These are phyloP conservation scores for Eupsilia transversa DNA, from an alignment of 2,888 invertebrate species.

Conservation along the genomic window DNA sequence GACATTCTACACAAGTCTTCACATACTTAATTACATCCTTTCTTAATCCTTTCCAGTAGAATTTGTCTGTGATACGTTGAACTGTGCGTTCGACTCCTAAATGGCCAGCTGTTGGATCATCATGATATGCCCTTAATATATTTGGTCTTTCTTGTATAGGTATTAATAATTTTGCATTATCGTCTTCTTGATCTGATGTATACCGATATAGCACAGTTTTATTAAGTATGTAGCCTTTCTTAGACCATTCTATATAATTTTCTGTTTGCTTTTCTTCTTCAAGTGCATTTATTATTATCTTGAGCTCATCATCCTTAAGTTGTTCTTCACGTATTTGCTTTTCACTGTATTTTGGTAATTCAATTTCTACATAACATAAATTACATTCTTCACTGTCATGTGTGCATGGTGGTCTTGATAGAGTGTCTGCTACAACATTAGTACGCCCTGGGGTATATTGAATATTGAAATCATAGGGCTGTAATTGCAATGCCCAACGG, in stretches of 20 bases:
- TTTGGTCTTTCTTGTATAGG: conserved; percentile 1
- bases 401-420: not conserved
- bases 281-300: not conserved
- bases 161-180: conserved; percentile 7
- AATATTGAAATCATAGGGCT: conserved; percentile 1
- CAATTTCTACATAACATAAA: not conserved
- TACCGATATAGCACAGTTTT: conserved; percentile 7
- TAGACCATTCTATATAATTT: conserved; percentile 8
- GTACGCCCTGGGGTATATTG: not conserved
- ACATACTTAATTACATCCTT: conserved; percentile 1
- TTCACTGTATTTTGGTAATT: not conserved
- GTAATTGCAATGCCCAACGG: not conserved
- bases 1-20: not conserved
- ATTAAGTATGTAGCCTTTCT: conserved; percentile 2
- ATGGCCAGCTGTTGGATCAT: conserved; percentile 5
- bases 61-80: not conserved
- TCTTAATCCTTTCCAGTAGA: not conserved
- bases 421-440: not conserved
- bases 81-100: not conserved
- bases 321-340: conserved; percentile 1
- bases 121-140: conserved; percentile 2
- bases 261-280: not conserved
- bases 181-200: not conserved
- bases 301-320: not conserved
- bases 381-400: not conserved